Conservation (phyloP, 2,888 invertebrate genomes). For the Dolomedes plantarius region DNA sequence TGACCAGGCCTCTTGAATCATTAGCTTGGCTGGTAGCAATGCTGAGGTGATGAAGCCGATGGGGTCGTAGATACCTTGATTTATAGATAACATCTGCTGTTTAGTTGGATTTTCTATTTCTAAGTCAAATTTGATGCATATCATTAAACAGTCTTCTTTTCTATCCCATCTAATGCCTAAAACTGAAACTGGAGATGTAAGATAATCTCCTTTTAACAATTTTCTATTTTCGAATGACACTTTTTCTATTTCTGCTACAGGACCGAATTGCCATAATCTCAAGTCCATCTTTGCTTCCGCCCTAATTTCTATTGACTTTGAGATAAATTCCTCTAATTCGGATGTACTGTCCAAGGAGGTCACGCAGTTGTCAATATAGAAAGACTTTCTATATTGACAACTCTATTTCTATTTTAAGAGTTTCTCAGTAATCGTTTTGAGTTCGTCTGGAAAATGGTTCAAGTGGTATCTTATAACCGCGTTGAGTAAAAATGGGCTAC, state of each 20-base stretch:
- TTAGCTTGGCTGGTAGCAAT: not conserved
- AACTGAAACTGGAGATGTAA: no score
- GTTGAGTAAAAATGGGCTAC: not conserved
- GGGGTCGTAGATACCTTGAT: slow-evolving; percentile 2
- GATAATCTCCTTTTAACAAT: not conserved
- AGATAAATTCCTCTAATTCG: not conserved
- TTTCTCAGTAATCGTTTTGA: not conserved
- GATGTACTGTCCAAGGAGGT: not conserved
- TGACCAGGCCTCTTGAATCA: not conserved
- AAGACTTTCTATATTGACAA: no score
- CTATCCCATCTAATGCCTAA: not conserved
- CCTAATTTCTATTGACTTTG: not conserved
- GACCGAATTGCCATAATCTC: not conserved
- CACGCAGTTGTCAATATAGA: not conserved
- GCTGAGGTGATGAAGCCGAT: not conserved
- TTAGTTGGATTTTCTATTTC: not conserved
- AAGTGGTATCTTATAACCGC: not conserved
- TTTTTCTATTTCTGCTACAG: not conserved
- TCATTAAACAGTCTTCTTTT: not conserved
- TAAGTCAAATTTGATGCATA: not conserved
- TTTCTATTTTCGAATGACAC: no score
- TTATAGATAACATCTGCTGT: not conserved
- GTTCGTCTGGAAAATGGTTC: no score
- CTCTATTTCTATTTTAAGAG: no score
- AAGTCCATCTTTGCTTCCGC: not conserved